Percentiles rank a stretch among this genome's conserved stretches.
These are phyloP conservation scores for Serilophus lunatus DNA, from an alignment of 2,113 vertebrate species.

Conservation along the genomic window DNA sequence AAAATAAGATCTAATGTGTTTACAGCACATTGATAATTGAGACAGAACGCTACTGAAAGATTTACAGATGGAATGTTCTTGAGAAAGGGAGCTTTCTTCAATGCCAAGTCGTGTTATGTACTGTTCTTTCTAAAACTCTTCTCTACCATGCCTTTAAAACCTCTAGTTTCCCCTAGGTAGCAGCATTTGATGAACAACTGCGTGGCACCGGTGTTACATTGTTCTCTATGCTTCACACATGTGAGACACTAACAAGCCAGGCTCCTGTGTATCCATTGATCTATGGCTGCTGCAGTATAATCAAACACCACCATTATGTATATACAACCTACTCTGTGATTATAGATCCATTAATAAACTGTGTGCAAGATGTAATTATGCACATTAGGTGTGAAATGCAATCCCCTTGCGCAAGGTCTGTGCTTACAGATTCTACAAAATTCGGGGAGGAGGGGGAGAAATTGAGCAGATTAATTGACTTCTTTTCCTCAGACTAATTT, in stretches of 20 bases:
- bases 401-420: neutral
- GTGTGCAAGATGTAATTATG: constrained; percentile 46
- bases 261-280: constrained; percentile 22
- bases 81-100: neutral
- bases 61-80: neutral
- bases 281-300: constrained; percentile 40
- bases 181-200: neutral
- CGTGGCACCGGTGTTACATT: neutral
- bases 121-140: neutral
- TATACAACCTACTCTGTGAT: constrained; percentile 22
- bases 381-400: constrained; percentile 12
- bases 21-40: neutral
- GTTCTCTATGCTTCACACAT: neutral
- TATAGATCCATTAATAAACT: constrained; percentile 50
- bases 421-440: neutral
- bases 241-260: neutral
- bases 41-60: neutral
- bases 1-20: neutral
- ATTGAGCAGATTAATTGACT: neutral
- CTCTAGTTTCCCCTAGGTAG: neutral
- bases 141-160: neutral
- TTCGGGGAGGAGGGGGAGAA: neutral
- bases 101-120: neutral
- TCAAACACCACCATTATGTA: constrained; percentile 17
- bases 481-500: neutral